phyloP scores from a whole-genome alignment of 2,888 invertebrate genomes.

The Heliconius cydno region DNA sequence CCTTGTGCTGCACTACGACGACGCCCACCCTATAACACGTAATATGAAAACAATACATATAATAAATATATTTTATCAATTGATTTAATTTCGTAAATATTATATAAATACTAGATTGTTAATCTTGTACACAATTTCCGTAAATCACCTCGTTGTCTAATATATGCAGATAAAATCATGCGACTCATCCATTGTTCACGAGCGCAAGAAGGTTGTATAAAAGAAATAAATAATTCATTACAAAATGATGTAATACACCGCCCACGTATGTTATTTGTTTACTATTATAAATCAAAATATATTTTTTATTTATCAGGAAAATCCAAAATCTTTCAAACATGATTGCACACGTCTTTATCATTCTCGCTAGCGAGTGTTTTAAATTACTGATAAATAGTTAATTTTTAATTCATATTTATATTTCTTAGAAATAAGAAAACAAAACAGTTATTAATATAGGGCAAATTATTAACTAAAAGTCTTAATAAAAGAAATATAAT shows the following conservation, averaged over 20 bases:
- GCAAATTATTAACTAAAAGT: neutral
- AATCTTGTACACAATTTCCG: conserved; percentile 41
- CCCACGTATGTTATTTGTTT: conserved; percentile 38
- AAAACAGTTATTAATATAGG: neutral
- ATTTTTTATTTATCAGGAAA: conserved; percentile 14
- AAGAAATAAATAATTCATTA: conserved; percentile 69
- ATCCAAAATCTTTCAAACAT: neutral
- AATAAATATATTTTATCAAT: no score
- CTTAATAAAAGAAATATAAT: no score
- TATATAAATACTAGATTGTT: conserved; percentile 11
- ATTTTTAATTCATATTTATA: neutral
- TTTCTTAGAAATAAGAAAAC: neutral
- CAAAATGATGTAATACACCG: conserved; percentile 49
- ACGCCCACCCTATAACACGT: no score
- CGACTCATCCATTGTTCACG: conserved; percentile 69
- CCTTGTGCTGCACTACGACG: no score
- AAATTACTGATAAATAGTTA: neutral
- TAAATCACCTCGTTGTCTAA: conserved; percentile 64
- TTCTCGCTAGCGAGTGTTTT: neutral
- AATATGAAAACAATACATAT: no score
- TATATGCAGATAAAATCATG: conserved; percentile 66
- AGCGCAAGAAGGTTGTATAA: conserved; percentile 62
- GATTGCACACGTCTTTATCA: neutral
- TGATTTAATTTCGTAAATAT: neutral
- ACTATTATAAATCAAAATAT: conserved; percentile 7